A percentile compares a stretch with the other conserved stretches of the same genome.
Evolutionary conservation across 2,888 invertebrate genomes (phyloP).

Genomic region (Heliconius ethilla): DNA sequence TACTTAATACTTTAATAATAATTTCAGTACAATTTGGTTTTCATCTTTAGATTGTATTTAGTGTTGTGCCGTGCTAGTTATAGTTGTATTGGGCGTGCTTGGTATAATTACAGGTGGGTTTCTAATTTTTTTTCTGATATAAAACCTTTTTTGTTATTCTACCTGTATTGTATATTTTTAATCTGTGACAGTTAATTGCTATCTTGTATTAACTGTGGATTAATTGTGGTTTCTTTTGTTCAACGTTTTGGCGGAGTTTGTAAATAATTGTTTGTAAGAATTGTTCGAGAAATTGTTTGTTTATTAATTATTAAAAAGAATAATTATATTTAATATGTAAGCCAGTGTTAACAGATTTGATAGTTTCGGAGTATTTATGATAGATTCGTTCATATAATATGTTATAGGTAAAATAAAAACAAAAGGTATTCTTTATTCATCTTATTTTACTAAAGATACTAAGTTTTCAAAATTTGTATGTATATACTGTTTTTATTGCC

Average conservation of each 20-base stretch:
- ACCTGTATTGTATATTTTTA: neutral
- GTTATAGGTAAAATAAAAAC: no score
- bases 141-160: neutral
- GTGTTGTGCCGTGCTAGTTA: constrained; percentile 53
- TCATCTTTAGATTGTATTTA: constrained; percentile 39
- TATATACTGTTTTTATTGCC: neutral
- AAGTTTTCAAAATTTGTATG: no score
- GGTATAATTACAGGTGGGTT: constrained; percentile 18
- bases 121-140: neutral
- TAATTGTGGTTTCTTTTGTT: constrained; percentile 12
- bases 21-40: constrained; percentile 35
- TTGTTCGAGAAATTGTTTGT: neutral
- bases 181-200: constrained; percentile 17
- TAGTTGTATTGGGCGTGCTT: neutral
- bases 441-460: no score
- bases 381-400: neutral
- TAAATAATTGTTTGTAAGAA: neutral
- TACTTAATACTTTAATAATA: constrained; percentile 45
- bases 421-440: no score
- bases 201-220: constrained; percentile 17
- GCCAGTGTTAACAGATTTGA: neutral
- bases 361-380: neutral
- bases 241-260: neutral
- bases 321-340: neutral
- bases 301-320: neutral